Evolutionary conservation across 2,113 vertebrate genomes (phyloP).

Genomic region (Calyptomena viridis): DNA sequence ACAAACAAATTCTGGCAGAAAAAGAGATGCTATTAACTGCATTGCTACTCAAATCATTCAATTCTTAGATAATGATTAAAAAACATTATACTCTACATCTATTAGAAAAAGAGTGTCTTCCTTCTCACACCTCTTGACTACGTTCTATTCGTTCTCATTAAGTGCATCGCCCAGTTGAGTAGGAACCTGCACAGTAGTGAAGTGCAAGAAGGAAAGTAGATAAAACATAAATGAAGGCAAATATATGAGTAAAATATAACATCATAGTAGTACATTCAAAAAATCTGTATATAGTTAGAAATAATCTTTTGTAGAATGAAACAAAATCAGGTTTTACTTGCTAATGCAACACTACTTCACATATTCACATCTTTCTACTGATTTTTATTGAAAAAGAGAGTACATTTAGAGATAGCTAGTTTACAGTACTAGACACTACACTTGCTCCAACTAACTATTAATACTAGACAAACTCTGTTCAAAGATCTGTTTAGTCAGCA

Average conservation of each 20-base stretch:
- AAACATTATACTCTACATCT: not conserved
- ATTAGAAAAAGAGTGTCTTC: not conserved
- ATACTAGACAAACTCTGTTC: not conserved
- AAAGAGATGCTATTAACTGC: not conserved
- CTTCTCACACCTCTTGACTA: not conserved
- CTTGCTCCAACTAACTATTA: conserved; percentile 1
- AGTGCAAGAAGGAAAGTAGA: not conserved
- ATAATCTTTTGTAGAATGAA: not conserved
- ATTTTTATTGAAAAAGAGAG: not conserved
- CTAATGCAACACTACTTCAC: not conserved
- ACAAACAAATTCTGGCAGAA: not conserved
- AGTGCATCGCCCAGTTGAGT: not conserved
- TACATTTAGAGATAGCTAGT: not conserved
- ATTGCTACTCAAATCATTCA: not conserved
- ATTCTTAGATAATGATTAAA: not conserved
- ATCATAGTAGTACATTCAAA: not conserved
- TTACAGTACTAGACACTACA: not conserved
- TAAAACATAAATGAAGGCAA: not conserved
- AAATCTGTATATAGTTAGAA: not conserved
- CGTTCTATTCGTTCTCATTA: not conserved
- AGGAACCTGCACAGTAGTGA: not conserved
- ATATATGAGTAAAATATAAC: not conserved
- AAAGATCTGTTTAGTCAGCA: not conserved
- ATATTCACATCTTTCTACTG: not conserved
- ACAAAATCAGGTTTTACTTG: not conserved